Conservation (phyloP, 2,797 vertebrate species). For the Acropternis orthonyx region DNA sequence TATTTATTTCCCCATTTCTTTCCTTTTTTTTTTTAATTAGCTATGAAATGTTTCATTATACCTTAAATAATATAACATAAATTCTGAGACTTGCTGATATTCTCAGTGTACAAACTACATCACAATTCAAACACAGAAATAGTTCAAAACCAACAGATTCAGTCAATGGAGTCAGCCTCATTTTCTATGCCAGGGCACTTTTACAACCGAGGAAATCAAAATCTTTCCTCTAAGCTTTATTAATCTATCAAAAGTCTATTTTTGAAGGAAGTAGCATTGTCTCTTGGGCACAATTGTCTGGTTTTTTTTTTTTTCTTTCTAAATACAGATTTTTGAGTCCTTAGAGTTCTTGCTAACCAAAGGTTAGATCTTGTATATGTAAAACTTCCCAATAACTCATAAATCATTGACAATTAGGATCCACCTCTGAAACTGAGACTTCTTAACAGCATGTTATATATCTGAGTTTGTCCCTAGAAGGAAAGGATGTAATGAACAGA, state of each 20-base stretch:
- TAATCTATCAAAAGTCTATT: not conserved
- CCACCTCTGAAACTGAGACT: not conserved
- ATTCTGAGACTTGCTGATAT: not conserved
- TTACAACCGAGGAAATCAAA: not conserved
- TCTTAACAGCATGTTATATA: not conserved
- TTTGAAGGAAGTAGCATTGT: not conserved
- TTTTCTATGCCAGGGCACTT: not conserved
- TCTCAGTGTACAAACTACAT: not conserved
- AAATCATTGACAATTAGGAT: not conserved
- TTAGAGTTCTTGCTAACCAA: not conserved
- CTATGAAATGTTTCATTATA: not conserved
- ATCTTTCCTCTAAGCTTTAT: not conserved
- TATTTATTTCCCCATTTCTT: fast-evolving
- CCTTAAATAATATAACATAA: not conserved
- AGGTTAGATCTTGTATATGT: not conserved
- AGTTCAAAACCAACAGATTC: not conserved
- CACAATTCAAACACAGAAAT: not conserved
- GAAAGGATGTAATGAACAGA: not conserved
- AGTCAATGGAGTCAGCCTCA: not conserved
- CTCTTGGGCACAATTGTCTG: not conserved
- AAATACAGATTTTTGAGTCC: not conserved
- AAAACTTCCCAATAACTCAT: not conserved
- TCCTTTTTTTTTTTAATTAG: not conserved
- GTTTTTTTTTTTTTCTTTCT: not conserved
- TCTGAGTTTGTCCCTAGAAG: not conserved